Base-by-base conservation (phyloP, 2,113 vertebrate genomes). In the Bubo blakistoni region DNA sequence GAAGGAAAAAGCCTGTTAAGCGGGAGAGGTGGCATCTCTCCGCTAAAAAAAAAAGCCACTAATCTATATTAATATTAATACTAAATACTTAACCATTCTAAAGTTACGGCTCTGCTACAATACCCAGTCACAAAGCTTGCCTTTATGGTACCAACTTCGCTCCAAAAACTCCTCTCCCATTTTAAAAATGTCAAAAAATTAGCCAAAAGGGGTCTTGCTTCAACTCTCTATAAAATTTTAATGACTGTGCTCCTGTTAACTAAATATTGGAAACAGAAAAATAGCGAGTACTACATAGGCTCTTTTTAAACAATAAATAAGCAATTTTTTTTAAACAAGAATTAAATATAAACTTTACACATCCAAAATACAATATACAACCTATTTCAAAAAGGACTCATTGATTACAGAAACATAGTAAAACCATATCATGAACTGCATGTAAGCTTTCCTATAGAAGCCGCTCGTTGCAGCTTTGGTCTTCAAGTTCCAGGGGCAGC, bases 311-410 rank as follows among this genome's bases (percentile, higher is more conserved):
- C 92, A 98, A 98, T 97, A 98, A 98, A 98, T 97, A 98, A 97
- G 63, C 93, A 77, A 16, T 92, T 94, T 63, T 11, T 84, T 93
- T 72, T 61, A 91, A 96, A 96, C 96, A 81, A 94, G 78, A 96
- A 91, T 87, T 94, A 96, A 98, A 97, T 98, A 97, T 13, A 97
- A 98, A 96, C 72, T 97, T 97, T 97, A 95, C 89, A 97, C 92
- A 91, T 95, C 85, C 95, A 88, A 98, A 97, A 97, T 96, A 97
- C 59, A 96, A 84, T 90, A 81, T 92, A 96, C 89, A 97, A 95
- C 91, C 95, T 80, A 72, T 91, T 82, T 97, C 80, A 63, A 76
- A 96, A 96, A 81, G 85, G 67, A 81, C 42, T 83, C 76, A 6
- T 40, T n/a, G 79, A 44, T 82, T 52, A 65, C 88, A 94, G 77